These are phyloP conservation scores for Alaudala cheleensis DNA, from an alignment of 2,113 vertebrate genomes.

Conservation along the genomic window DNA sequence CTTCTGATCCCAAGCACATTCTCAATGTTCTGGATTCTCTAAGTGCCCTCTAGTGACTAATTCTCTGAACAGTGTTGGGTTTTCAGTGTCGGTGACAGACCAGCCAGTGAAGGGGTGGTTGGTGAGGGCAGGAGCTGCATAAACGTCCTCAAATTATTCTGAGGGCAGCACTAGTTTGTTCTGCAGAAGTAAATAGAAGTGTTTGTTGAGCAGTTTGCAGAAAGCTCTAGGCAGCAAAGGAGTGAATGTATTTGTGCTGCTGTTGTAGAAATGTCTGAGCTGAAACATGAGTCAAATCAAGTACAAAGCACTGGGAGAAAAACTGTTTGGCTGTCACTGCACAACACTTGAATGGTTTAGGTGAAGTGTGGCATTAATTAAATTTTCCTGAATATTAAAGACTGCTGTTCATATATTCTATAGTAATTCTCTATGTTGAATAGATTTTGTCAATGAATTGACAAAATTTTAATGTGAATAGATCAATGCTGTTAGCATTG, in stretches of 20 bases:
- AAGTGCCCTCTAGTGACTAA: slow-evolving; percentile 40
- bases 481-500: not conserved
- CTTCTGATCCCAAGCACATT: not conserved
- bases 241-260: not conserved
- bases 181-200: not conserved
- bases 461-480: not conserved
- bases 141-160: not conserved
- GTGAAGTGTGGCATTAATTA: not conserved
- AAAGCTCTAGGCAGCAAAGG: not conserved
- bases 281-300: not conserved
- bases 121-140: not conserved
- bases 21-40: not conserved
- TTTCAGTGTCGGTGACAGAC: not conserved
- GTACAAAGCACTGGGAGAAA: not conserved
- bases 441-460: not conserved
- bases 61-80: not conserved
- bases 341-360: not conserved
- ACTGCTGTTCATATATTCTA: not conserved
- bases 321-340: not conserved
- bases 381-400: not conserved
- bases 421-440: not conserved
- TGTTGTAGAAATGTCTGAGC: not conserved
- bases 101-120: not conserved
- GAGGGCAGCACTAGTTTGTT: not conserved
- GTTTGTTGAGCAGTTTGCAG: not conserved